These are phyloP conservation scores for Nanorana parkeri DNA, from an alignment of 2,113 vertebrate genomes.

Conservation along the genomic window DNA sequence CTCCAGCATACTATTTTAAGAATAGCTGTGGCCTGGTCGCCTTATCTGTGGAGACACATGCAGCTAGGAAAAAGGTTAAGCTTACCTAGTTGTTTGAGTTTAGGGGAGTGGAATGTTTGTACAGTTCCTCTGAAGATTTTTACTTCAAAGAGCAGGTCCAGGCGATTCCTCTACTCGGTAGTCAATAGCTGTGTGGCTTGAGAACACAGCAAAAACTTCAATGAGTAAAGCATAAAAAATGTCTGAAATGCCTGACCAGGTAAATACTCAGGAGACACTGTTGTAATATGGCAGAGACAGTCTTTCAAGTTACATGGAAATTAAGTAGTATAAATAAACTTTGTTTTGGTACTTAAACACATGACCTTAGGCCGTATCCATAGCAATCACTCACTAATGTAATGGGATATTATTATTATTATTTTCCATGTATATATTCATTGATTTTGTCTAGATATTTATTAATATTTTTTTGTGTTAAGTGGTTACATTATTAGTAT, in stretches of 20 bases:
- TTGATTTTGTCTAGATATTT: too few relatives aligned
- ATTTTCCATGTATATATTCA: too few relatives aligned
- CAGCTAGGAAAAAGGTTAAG: constrained; percentile 34
- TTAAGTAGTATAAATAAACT: not conserved
- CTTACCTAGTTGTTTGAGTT: constrained; percentile 41
- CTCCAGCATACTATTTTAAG: constrained; percentile 5
- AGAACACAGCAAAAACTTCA: constrained; percentile 27
- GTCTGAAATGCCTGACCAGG: constrained; percentile 30
- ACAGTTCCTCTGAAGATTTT: constrained; percentile 53
- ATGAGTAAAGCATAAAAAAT: constrained; percentile 12
- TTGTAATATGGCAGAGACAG: not conserved
- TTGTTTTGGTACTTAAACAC: too few relatives aligned
- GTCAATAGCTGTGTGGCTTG: constrained; percentile 41
- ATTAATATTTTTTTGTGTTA: too few relatives aligned
- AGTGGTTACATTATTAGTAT: too few relatives aligned
- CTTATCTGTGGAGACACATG: constrained; percentile 28
- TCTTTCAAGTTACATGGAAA: not conserved
- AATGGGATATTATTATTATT: too few relatives aligned
- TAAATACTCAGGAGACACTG: constrained; percentile 1
- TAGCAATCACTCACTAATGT: too few relatives aligned
- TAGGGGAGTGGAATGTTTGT: constrained; percentile 55
- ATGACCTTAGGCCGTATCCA: too few relatives aligned
- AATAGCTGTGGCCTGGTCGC: constrained; percentile 2
- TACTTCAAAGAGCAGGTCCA: constrained; percentile 51
- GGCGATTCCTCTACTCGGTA: constrained; percentile 33